A percentile compares a stretch with the other conserved stretches of the same genome.
These are phyloP conservation scores for Oncorhynchus keta DNA, from an alignment of 2,113 vertebrate species.

Conservation along the genomic window DNA sequence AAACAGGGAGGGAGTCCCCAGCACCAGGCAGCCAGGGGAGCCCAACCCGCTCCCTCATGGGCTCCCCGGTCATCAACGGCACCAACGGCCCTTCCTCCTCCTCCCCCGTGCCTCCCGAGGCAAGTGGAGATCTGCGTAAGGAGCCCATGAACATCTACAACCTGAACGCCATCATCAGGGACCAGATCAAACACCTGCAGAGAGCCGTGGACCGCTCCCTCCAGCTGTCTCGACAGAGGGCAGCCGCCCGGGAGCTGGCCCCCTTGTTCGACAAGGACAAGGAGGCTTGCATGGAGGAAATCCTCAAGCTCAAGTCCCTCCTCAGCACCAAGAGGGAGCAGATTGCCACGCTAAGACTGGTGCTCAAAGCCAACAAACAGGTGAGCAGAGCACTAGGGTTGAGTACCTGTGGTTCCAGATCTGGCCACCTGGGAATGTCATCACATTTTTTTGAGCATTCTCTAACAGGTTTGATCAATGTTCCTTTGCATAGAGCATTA, in stretches of 20 bases:
- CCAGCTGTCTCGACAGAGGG: constrained; percentile 91
- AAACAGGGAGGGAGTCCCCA: constrained; percentile 61
- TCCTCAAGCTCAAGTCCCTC: constrained; percentile 94
- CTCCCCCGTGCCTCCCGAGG: constrained; percentile 82
- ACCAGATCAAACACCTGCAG: constrained; percentile 98
- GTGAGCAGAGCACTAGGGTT: constrained; percentile 59
- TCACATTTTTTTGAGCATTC: too few species aligned
- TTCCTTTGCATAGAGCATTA: too few species aligned
- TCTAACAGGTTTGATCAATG: too few species aligned
- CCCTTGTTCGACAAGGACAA: constrained; percentile 96
- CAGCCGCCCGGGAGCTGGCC: constrained; percentile 87
- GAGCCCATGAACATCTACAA: constrained; percentile 99
- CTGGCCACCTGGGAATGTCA: too few species aligned
- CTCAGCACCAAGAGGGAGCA: constrained; percentile 97
- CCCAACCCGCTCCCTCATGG: constrained; percentile 77
- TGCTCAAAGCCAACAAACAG: constrained; percentile 98
- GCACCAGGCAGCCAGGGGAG: constrained; percentile 70
- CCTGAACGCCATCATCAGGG: constrained; percentile 95
- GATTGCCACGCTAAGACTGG: constrained; percentile 92
- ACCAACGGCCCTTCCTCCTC: constrained; percentile 85
- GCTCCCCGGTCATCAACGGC: constrained; percentile 79
- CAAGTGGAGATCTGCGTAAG: constrained; percentile 87
- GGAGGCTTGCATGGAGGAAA: constrained; percentile 95
- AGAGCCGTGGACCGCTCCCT: constrained; percentile 93
- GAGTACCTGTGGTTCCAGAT: too few species aligned